Evolutionary conservation across 2,888 invertebrate species (phyloP), one percentile per base, ranked within the genome.

Genomic region (Erebia epiphron): DNA sequence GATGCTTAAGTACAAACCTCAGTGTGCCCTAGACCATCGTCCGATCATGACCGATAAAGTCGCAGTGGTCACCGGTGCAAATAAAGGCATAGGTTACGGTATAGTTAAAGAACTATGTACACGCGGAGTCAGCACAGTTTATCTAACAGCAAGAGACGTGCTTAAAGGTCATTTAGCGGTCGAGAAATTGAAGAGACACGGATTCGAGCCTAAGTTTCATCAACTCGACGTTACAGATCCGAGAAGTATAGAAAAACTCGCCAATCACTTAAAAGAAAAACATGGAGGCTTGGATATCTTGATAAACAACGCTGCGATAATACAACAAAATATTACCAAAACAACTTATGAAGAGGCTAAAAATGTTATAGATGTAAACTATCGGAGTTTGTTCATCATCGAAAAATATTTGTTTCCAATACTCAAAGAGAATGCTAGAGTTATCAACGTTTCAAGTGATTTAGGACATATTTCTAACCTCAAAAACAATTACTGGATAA

Each of bases 1-100:
- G 60, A n/a, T 61, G 14, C 35, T 43, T 61, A 67, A 41, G 41
- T 52, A 60, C 52, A 50, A 14, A 21, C 16, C 26, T 54, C 35
- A 71, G 71, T 71, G 13, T 14, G 46, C 9, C 13, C 11, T 68
- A 35, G 60, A 43, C 58, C 18, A 35, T 21, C 64, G 58, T 49
- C 35, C 14, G 65, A 78, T 75, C 63, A 84, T 83, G 83, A 68
- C 75, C n/a, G 68, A 70, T 21, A 84, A 83, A 78, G 78, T 85
- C 5, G 83, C 84, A 21, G 76, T 84, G 4, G 95, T 96, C 7
- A 95, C 96, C n/a, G 96, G 95, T 35, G 86, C 92, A 9, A 96
- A 95, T 80, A 95, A 95, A 85, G 95, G 96, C 0, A 95, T 96
- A 73, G 96, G 96, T 10, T 95, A 89, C 79, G 94, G 90, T 0